Base-by-base conservation (phyloP, 2,797 vertebrate species). In the Rhinatrema bivittatum region DNA sequence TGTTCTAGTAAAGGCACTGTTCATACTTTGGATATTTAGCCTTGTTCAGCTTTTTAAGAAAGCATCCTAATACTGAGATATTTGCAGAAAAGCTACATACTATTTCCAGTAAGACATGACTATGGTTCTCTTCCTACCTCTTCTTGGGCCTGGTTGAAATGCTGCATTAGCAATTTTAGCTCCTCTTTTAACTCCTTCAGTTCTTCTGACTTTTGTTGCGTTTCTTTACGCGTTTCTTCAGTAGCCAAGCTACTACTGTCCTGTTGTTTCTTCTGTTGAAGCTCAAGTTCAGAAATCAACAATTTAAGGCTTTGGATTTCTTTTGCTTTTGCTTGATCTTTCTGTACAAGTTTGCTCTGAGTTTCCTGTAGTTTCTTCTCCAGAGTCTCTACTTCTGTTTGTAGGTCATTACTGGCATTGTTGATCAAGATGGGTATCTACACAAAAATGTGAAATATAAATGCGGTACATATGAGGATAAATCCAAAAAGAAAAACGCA, bases 391-490 rank as follows among this genome's bases (percentile, higher is more conserved):
- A 76, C 45, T 68, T 89, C 67, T 46, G 57, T 56, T 28, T 62
- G 70, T 8, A 88, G 58, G 23, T 68, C 74, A 24, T 38, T 70
- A 19, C 75, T 76, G 26, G 86, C 72, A 3, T 39, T 61, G 40
- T 65, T 49, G 45, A 89, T 69, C 38, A 87, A 59, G 12, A 59
- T 54, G 30, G 79, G 60, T 42, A 89, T 70, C 87, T 90, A 60
- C 46, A 62, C 26, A 52, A 54, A 6, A n/a, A n/a, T n/a, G n/a
- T n/a, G n/a, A n/a, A n/a, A n/a, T n/a, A n/a, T n/a, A n/a, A n/a
- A n/a, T n/a, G n/a, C n/a, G n/a, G n/a, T n/a, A n/a, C n/a, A n/a
- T n/a, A n/a, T n/a, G n/a, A n/a, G n/a, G n/a, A n/a, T n/a, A n/a
- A n/a, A n/a, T n/a, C n/a, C n/a, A n/a, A n/a, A n/a, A n/a, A n/a